A percentile compares a stretch with the other conserved stretches of the same genome.
phyloP scores from a whole-genome alignment of 2,888 invertebrate species.

The Platypus cylindrus region DNA sequence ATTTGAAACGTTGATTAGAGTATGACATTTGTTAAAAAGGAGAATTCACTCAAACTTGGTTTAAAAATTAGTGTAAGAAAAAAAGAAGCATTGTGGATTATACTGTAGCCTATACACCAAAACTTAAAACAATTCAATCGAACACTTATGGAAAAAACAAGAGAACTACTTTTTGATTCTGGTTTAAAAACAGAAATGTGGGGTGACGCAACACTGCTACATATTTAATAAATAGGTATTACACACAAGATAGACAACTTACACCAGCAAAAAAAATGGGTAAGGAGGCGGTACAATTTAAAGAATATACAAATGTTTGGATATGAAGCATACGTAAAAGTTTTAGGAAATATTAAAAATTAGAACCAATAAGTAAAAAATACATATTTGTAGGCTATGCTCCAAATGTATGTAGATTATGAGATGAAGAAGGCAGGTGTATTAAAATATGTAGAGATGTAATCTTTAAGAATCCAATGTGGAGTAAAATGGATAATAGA shows the following conservation, averaged over 20 bases:
- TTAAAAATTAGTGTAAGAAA: too few species aligned
- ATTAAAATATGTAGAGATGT: conserved; percentile 12
- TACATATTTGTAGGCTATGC: conserved; percentile 17
- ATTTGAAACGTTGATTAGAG: too few species aligned
- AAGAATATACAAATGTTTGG: conserved; percentile 24
- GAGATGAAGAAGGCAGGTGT: conserved; percentile 8
- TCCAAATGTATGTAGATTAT: conserved; percentile 11
- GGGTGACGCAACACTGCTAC: conserved; percentile 21
- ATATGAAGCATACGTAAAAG: conserved; percentile 19
- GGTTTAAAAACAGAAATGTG: conserved; percentile 20
- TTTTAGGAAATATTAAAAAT: conserved; percentile 18
- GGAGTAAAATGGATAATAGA: neutral
- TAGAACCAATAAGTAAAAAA: conserved; percentile 21
- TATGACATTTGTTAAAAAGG: too few species aligned
- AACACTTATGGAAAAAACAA: too few species aligned
- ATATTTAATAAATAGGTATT: conserved; percentile 22
- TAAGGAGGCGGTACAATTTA: conserved; percentile 20
- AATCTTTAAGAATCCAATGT: conserved; percentile 10
- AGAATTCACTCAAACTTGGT: too few species aligned
- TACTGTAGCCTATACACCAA: conserved; percentile 18
- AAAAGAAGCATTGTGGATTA: conserved; percentile 16
- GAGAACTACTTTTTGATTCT: conserved; percentile 20
- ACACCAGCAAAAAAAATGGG: conserved; percentile 26
- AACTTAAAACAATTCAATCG: too few species aligned
- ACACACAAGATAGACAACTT: conserved; percentile 10